Evolutionary conservation across 2,888 invertebrate genomes (phyloP).

Genomic region (Perithous albicinctus): DNA sequence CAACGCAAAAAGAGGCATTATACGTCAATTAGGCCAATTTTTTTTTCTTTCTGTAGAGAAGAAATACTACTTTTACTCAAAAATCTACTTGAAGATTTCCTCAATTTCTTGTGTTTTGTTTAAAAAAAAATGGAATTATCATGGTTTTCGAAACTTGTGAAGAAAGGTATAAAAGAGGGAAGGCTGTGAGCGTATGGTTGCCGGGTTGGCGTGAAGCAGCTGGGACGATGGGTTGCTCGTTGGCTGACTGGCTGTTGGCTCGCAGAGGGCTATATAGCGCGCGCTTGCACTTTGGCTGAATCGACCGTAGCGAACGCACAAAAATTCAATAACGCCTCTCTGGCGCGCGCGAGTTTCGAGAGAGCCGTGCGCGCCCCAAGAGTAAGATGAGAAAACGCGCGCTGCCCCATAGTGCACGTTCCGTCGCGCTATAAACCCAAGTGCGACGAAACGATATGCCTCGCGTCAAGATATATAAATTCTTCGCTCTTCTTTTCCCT

Average conservation of each 20-base stretch:
- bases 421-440: constrained; percentile 78
- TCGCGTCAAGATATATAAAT: constrained; percentile 49
- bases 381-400: constrained; percentile 13
- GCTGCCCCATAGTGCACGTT: constrained; percentile 78
- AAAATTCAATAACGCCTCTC: constrained; percentile 82
- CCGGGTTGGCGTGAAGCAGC: constrained; percentile 63
- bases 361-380: constrained; percentile 54
- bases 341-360: constrained; percentile 70
- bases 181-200: constrained; percentile 37
- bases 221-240: constrained; percentile 66
- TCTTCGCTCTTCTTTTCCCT: constrained; percentile 50
- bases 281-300: constrained; percentile 82
- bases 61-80: too few species aligned
- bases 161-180: neutral
- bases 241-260: constrained; percentile 44
- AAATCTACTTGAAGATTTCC: too few species aligned
- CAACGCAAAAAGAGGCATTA: too few species aligned
- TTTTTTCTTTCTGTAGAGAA: too few species aligned
- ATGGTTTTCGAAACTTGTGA: neutral
- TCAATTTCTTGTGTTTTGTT: too few species aligned
- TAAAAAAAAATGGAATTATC: neutral
- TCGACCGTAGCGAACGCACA: constrained; percentile 82
- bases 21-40: too few species aligned
- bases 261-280: constrained; percentile 64
- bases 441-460: constrained; percentile 78